Conservation (phyloP, 2,113 vertebrate genomes). For the Amazona guildingii region DNA sequence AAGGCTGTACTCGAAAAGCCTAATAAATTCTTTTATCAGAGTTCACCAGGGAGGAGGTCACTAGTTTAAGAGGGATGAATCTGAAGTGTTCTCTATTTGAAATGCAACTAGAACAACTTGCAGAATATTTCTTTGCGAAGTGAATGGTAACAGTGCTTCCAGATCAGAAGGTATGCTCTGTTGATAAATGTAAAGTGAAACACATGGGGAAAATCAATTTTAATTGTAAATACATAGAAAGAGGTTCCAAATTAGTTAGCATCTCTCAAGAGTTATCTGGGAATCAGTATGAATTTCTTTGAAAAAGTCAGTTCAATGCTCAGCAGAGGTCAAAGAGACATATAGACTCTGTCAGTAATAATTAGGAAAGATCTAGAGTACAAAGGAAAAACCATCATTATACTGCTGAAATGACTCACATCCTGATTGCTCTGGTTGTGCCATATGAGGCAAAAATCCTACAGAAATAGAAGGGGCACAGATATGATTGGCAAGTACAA, state of each 20-base stretch:
- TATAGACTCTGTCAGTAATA: neutral
- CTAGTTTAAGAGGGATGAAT: neutral
- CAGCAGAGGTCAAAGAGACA: neutral
- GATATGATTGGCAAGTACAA: neutral
- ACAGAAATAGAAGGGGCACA: neutral
- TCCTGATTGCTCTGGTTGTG: neutral
- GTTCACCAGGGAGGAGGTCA: neutral
- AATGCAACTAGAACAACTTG: neutral
- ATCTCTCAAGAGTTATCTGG: neutral
- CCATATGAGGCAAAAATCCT: neutral
- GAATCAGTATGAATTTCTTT: neutral
- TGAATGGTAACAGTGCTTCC: neutral
- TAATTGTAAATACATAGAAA: neutral
- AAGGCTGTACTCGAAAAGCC: neutral
- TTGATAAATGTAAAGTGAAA: neutral
- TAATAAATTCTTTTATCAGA: constrained; percentile 29
- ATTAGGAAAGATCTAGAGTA: neutral
- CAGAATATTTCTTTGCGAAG: neutral
- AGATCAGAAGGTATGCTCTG: neutral
- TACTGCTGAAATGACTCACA: neutral
- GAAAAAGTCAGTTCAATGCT: neutral
- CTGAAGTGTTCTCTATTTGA: neutral
- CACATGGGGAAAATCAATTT: neutral
- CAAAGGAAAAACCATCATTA: neutral
- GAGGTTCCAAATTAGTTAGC: neutral